Percentiles rank a stretch among this genome's conserved stretches.
These are phyloP conservation scores for Psittacus erithacus DNA, from an alignment of 2,113 vertebrate species.

Conservation along the genomic window DNA sequence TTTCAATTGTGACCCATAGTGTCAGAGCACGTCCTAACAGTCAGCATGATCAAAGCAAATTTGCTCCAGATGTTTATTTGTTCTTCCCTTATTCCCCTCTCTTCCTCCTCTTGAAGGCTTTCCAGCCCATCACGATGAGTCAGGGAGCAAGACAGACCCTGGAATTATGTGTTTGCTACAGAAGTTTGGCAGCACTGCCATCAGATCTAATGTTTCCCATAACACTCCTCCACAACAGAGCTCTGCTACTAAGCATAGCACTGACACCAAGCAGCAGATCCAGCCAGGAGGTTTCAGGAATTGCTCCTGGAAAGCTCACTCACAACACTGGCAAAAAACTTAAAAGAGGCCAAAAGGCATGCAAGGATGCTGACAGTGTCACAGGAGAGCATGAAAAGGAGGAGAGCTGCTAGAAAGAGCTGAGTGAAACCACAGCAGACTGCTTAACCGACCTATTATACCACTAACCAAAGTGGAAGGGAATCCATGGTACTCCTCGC, in stretches of 20 bases:
- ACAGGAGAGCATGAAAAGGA: not conserved
- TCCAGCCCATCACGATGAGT: not conserved
- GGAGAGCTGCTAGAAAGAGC: not conserved
- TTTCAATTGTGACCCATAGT: not conserved
- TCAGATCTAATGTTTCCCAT: not conserved
- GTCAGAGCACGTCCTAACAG: not conserved
- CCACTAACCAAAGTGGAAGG: accelerated
- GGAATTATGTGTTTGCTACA: not conserved
- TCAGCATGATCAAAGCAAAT: not conserved
- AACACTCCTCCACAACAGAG: slow-evolving; percentile 40
- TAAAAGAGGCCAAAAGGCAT: not conserved
- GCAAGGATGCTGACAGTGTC: not conserved
- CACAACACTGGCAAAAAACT: not conserved
- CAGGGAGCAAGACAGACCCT: not conserved
- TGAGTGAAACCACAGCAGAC: not conserved
- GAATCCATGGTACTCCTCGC: not conserved
- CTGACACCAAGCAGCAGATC: not conserved
- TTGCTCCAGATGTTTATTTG: not conserved
- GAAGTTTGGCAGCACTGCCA: not conserved
- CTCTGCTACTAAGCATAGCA: not conserved
- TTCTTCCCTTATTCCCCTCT: not conserved
- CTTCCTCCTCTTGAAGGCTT: not conserved
- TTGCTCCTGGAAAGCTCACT: slow-evolving; percentile 1
- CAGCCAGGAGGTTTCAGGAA: not conserved
- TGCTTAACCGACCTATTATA: not conserved